Base-by-base conservation (phyloP, 2,888 invertebrate species). In the Oithona nana region DNA sequence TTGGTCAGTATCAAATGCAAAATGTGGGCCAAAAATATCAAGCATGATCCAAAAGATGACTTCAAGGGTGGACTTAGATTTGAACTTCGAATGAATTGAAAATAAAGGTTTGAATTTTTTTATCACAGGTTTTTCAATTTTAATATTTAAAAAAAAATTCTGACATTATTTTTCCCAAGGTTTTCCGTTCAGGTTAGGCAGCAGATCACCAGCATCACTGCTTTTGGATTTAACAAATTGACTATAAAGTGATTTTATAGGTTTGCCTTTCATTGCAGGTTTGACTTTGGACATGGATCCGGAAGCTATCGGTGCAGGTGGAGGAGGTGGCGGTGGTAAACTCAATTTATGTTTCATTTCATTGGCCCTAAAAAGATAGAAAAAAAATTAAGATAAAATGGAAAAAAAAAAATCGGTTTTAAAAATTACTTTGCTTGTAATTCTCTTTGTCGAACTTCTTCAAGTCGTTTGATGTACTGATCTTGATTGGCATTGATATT, bases 41-140 rank as follows among this genome's bases (percentile, higher is more conserved):
- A 26, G 16, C 57, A 57, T 11, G 57, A 57, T 29, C 57, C 57
- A 26, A 26, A 13, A 11, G 29, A 57, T 11, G 29, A 28, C 3
- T 20, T 28, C n/a, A 57, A 29, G n/a, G 57, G 57, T 4, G 57
- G 57, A 16, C 20, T 57, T 30, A 28, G 29, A 28, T 57, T 57
- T 29, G 57, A 57, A 57, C 26, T 57, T n/a, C 57, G 26, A 4
- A 57, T 57, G 57, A 30, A 57, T 11, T 57, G n/a, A n/a, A n/a
- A n/a, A n/a, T n/a, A n/a, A n/a, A n/a, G n/a, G n/a, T n/a, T n/a
- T n/a, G 22, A 20, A n/a, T n/a, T n/a, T n/a, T n/a, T n/a, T n/a
- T n/a, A n/a, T n/a, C n/a, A n/a, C n/a, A n/a, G n/a, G n/a, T n/a
- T n/a, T n/a, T n/a, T n/a, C n/a, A n/a, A n/a, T n/a, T n/a, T n/a